These are phyloP conservation scores for Scomber scombrus DNA, from an alignment of 2,113 vertebrate genomes.

Conservation along the genomic window DNA sequence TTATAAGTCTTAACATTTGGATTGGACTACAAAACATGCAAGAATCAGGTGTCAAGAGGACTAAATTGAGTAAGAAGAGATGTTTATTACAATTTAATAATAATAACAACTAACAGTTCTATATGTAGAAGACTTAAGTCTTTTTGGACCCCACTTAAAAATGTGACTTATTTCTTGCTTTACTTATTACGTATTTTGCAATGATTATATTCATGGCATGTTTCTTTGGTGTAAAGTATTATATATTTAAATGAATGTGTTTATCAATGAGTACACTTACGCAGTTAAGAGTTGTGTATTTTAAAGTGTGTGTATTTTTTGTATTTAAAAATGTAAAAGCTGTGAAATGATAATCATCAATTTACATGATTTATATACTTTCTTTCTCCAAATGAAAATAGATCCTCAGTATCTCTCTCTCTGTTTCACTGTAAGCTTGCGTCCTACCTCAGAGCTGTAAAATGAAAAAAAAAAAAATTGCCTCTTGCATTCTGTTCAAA, in stretches of 20 bases:
- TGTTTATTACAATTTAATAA: not conserved
- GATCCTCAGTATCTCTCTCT: conserved; percentile 1
- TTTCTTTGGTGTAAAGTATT: conserved; percentile 62
- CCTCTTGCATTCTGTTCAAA: conserved; percentile 29
- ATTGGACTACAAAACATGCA: not conserved
- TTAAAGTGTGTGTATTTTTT: conserved; percentile 51
- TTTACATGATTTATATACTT: conserved; percentile 6
- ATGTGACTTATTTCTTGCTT: conserved; percentile 21
- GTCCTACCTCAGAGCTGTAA: conserved; percentile 71
- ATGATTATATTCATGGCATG: conserved; percentile 67
- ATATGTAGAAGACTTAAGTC: too few species aligned
- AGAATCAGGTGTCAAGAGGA: conserved; percentile 1
- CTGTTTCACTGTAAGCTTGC: conserved; percentile 43
- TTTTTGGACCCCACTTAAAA: not conserved
- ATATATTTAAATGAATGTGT: conserved; percentile 51
- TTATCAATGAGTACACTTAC: conserved; percentile 48
- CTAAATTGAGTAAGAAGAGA: not conserved
- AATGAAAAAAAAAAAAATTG: conserved; percentile 21
- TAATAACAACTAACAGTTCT: not conserved
- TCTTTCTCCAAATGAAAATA: conserved; percentile 11
- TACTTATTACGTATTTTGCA: conserved; percentile 54
- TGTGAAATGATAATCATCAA: conserved; percentile 35
- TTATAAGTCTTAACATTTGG: not conserved
- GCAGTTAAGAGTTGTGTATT: conserved; percentile 43
- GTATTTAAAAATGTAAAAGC: conserved; percentile 33